Conservation (phyloP, 2,113 vertebrate genomes). For the Ovibos moschatus region DNA sequence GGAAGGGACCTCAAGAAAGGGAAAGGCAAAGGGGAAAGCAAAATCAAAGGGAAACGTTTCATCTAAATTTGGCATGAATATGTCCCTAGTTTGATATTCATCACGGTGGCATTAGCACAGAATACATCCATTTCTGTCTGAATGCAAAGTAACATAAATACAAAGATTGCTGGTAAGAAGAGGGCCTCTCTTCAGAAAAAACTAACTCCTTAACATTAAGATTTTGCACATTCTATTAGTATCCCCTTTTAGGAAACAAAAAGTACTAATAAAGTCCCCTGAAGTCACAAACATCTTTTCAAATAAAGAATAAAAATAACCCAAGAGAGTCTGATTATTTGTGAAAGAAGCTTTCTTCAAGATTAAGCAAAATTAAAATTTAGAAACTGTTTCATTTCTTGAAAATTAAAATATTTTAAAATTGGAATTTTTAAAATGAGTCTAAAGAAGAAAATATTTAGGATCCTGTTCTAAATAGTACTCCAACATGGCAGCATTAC, state of each 20-base stretch:
- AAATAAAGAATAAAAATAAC: background rate
- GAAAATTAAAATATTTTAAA: conserved; percentile 22
- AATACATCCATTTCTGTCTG: background rate
- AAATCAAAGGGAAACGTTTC: background rate
- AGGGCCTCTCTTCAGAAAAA: background rate
- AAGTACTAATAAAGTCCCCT: background rate
- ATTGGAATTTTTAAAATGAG: conserved; percentile 1
- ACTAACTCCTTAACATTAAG: background rate
- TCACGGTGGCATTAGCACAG: background rate
- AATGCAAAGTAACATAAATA: background rate
- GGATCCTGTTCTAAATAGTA: conserved; percentile 41
- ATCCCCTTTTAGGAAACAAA: background rate
- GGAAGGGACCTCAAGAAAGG: background rate
- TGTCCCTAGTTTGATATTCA: background rate
- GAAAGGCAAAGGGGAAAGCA: background rate
- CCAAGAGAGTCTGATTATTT: background rate
- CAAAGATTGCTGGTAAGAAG: background rate
- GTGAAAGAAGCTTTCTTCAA: background rate
- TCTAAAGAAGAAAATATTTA: conserved; percentile 62
- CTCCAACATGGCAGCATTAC: conserved; percentile 22
- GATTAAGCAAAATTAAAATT: conserved; percentile 25
- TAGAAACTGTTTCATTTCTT: background rate
- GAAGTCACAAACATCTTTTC: background rate
- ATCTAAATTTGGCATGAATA: background rate
- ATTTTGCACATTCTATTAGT: background rate